Percentiles rank a stretch among this genome's conserved stretches.
These are phyloP conservation scores for Callyntrura sp. DNA, from an alignment of 2,888 invertebrate species.

Conservation along the genomic window DNA sequence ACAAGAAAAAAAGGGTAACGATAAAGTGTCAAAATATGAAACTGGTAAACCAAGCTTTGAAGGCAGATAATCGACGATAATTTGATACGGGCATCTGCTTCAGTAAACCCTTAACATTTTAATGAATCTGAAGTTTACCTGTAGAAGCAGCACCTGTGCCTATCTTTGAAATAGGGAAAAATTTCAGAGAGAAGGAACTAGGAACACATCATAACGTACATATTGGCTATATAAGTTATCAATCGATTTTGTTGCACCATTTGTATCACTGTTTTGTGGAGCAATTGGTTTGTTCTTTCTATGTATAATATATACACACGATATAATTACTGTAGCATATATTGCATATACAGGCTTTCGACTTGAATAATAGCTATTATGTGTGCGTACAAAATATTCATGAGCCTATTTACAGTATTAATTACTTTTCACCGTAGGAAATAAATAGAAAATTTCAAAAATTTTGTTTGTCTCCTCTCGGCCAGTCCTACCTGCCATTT, in stretches of 20 bases:
- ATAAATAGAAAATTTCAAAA: not conserved
- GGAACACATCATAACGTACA: too few species aligned
- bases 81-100: conserved; percentile 25
- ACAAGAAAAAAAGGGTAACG: not conserved
- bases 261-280: too few species aligned
- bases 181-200: too few species aligned
- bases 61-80: not conserved
- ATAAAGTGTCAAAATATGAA: not conserved
- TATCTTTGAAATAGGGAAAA: too few species aligned
- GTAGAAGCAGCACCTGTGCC: not conserved
- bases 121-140: not conserved
- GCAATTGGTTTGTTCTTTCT: too few species aligned
- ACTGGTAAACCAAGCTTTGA: not conserved
- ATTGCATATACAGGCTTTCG: not conserved
- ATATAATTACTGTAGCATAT: too few species aligned
- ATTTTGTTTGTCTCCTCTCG: not conserved
- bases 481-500: not conserved
- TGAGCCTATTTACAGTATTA: conserved; percentile 57
- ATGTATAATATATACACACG: too few species aligned
- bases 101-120: not conserved
- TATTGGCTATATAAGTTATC: too few species aligned
- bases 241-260: too few species aligned
- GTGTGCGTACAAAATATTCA: conserved; percentile 53
- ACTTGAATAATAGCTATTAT: not conserved
- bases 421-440: conserved; percentile 28